Evolutionary conservation across 1,140 invertebrate species (phyloP), one percentile per base, ranked within the genome.

Genomic region (Macrosteles quadrilineatus): DNA sequence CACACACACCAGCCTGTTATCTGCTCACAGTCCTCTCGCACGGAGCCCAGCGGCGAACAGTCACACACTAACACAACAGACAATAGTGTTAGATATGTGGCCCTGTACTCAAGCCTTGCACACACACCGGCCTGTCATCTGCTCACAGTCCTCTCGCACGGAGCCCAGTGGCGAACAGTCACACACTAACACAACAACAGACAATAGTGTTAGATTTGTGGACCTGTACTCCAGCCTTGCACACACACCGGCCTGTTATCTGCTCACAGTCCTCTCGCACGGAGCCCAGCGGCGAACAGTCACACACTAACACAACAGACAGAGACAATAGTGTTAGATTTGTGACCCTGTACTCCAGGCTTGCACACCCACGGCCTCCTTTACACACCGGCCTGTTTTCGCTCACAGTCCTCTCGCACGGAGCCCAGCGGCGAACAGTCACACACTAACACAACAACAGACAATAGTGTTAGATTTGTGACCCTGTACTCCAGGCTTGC

Each of bases 131-230:
- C 92, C 92, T 1, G 87, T 91, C 87, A 91, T 93, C 80, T 94
- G 92, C 72, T 94, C 91, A 80, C 92, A 95, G 78, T 95, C 92
- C 68, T 91, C 88, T 63, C 92, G 82, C 0, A 88, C 86, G 0
- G 91, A 91, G 1, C 92, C 92, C 74, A 89, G 88, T 1, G 86
- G 78, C 23, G 91, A 91, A 77, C 92, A 95, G n/a, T 86, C 87
- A 78, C 92, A 95, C 45, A 89, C n/a, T n/a, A n/a, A n/a, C n/a
- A n/a, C n/a, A n/a, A n/a, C n/a, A n/a, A n/a, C n/a, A n/a, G 0
- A 87, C 87, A 78, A 95, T 97, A 32, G 89, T 86, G 45, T 94
- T 93, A 80, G 92, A 94, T 76, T 93, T 92, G 75, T 90, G 87
- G 14, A 92, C 92, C 30, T 85, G 82, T 17, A 91, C 88, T 11